phyloP scores from a whole-genome alignment of 2,797 vertebrate genomes.

The Anguilla megastoma region DNA sequence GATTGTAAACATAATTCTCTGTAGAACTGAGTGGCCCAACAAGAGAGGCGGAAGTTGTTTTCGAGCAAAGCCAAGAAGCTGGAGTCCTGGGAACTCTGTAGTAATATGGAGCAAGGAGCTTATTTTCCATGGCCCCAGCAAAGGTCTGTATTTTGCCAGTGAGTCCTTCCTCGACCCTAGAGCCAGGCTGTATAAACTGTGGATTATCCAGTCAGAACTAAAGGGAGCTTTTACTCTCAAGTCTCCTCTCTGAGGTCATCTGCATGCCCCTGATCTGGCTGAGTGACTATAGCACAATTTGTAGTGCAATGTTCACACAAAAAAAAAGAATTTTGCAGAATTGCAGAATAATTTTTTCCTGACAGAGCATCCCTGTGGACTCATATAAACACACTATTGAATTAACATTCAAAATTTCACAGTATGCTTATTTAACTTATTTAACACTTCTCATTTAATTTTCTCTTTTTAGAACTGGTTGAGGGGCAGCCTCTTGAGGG shows the following conservation, averaged over 20 bases:
- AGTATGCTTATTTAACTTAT: not conserved
- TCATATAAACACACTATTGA: not conserved
- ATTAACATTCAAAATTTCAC: not conserved
- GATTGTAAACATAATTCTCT: not conserved
- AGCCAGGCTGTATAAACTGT: not conserved
- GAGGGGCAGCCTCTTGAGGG: conserved; percentile 2
- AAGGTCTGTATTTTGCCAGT: not conserved
- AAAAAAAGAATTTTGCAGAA: too few relatives aligned
- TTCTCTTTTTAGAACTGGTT: not conserved
- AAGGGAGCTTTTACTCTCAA: not conserved
- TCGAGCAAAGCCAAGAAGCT: not conserved
- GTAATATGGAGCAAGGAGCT: not conserved
- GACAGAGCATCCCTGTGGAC: not conserved
- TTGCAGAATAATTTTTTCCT: not conserved
- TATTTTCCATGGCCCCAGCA: not conserved
- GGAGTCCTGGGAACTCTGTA: not conserved
- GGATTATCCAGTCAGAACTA: not conserved
- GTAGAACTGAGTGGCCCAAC: not conserved
- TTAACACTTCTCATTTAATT: not conserved
- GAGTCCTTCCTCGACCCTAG: not conserved
- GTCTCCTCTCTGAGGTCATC: not conserved
- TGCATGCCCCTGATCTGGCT: not conserved
- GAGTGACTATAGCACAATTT: not conserved
- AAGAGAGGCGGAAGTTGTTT: not conserved
- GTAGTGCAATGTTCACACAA: not conserved